Percentiles rank a stretch among this genome's conserved stretches.
phyloP scores from a whole-genome alignment of 2,888 invertebrate genomes.

The Tetragonula carbonaria region DNA sequence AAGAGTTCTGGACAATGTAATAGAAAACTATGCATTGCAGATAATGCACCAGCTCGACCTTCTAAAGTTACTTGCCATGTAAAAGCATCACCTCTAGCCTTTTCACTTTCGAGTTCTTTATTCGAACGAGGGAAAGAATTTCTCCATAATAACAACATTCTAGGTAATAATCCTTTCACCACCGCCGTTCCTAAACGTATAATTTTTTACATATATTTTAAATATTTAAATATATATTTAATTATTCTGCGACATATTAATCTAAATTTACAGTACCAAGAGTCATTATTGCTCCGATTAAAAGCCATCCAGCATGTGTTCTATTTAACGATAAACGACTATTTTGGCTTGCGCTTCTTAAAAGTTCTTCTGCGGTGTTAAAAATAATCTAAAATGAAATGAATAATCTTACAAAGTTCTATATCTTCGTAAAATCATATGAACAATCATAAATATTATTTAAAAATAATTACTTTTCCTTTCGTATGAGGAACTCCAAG shows the following conservation, averaged over 20 bases:
- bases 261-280: slow-evolving; percentile 86
- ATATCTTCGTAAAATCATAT: not conserved
- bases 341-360: slow-evolving; percentile 98
- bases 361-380: slow-evolving; percentile 97
- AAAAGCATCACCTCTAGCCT: slow-evolving; percentile 97
- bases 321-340: slow-evolving; percentile 96
- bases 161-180: slow-evolving; percentile 94
- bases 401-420: slow-evolving; percentile 20
- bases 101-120: slow-evolving; percentile 98
- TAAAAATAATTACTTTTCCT: slow-evolving; percentile 90
- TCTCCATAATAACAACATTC: slow-evolving; percentile 97
- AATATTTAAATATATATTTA: slow-evolving; percentile 8
- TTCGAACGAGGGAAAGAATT: slow-evolving; percentile 98
- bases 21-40: slow-evolving; percentile 97
- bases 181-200: slow-evolving; percentile 91
- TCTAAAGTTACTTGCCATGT: slow-evolving; percentile 99
- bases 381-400: slow-evolving; percentile 89
- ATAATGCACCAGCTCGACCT: slow-evolving; percentile 97
- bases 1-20: slow-evolving; percentile 95
- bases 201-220: slow-evolving; percentile 11
- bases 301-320: slow-evolving; percentile 98
- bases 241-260: not conserved
- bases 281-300: slow-evolving; percentile 98
- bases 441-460: not conserved
- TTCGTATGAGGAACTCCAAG: slow-evolving; percentile 98